Evolutionary conservation across 2,888 invertebrate genomes (phyloP), one percentile per base, ranked within the genome.

Genomic region (Agrochola lychnidis): DNA sequence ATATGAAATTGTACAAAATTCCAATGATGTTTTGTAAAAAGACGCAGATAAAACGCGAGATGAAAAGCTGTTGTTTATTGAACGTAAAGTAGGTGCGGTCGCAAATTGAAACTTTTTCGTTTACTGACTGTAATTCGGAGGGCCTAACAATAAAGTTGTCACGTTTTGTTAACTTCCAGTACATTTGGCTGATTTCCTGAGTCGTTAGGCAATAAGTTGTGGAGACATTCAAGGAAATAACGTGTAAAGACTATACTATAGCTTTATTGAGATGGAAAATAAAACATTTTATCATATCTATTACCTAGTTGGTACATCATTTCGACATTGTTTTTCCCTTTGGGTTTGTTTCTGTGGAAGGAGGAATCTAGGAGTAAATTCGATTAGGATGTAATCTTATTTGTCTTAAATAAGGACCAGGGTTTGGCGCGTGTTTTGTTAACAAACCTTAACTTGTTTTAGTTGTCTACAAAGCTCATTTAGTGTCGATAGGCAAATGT

Each of bases 31-130:
- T 63, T 77, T 70, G n/a, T 19, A 73, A 79, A 81, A 69, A 62
- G 73, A 16, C 59, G 16, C 12, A 71, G 66, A 78, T 63, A 84
- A 70, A 88, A 82, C 40, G 0, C 48, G 19, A 81, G 64, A 88
- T 79, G 68, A 84, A 70, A 86, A 70, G 45, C 69, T 78, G 62
- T 75, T 82, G 74, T 79, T 84, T 77, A 82, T 82, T 78, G 63
- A 19, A 36, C 70, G 66, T 78, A 62, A 81, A 87, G 40, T 69
- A 48, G 36, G 56, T 66, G 45, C 22, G 48, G 45, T 48, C 56
- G 64, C 72, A 76, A 73, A 86, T 75, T 81, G 61, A 76, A 83
- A 74, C 61, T 67, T 80, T 83, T 84, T 77, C 36, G 67, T 78
- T 81, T 81, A 76, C 59, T n/a, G n/a, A 70, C 75, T 72, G 69